Evolutionary conservation across 2,113 vertebrate species (phyloP).

Genomic region (Hepsetus odoe): DNA sequence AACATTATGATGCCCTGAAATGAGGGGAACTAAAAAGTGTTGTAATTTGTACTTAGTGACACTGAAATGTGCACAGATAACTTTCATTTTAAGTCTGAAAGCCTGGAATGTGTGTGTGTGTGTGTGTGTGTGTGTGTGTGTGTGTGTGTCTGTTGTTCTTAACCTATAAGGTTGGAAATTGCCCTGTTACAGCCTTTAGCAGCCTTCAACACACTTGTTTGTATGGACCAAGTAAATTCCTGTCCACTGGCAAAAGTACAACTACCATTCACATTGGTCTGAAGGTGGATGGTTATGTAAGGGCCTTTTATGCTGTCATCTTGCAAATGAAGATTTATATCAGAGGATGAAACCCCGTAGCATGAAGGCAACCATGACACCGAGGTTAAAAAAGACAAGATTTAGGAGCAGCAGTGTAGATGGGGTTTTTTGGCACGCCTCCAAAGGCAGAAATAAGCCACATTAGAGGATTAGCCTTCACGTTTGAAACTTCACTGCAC

Average conservation of each 20-base stretch:
- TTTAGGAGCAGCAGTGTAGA: constrained; percentile 52
- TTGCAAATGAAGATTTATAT: constrained; percentile 62
- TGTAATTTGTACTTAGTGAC: too few relatives aligned
- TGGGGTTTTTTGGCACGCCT: constrained; percentile 42
- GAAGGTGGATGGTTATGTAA: constrained; percentile 62
- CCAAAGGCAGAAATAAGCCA: constrained; percentile 58
- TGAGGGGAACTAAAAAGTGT: too few relatives aligned
- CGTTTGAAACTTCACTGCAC: constrained; percentile 59
- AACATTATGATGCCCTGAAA: too few relatives aligned
- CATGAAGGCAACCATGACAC: constrained; percentile 50
- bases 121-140: too few relatives aligned
- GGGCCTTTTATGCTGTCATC: constrained; percentile 50
- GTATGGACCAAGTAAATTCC: constrained; percentile 69
- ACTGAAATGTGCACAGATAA: too few relatives aligned
- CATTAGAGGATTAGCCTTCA: constrained; percentile 58
- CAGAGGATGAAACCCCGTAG: constrained; percentile 33
- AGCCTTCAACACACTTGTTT: constrained; percentile 45
- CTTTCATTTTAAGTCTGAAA: background rate
- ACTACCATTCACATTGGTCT: constrained; percentile 57
- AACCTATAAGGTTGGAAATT: constrained; percentile 24
- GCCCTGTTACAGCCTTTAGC: constrained; percentile 35
- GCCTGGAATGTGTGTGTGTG: too few relatives aligned
- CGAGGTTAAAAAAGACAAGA: constrained; percentile 53
- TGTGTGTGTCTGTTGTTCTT: too few relatives aligned
- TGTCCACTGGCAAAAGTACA: constrained; percentile 61